Percentiles rank a stretch among this genome's conserved stretches.
phyloP scores from a whole-genome alignment of 2,888 invertebrate genomes.

The Chrysotoxum bicinctum region DNA sequence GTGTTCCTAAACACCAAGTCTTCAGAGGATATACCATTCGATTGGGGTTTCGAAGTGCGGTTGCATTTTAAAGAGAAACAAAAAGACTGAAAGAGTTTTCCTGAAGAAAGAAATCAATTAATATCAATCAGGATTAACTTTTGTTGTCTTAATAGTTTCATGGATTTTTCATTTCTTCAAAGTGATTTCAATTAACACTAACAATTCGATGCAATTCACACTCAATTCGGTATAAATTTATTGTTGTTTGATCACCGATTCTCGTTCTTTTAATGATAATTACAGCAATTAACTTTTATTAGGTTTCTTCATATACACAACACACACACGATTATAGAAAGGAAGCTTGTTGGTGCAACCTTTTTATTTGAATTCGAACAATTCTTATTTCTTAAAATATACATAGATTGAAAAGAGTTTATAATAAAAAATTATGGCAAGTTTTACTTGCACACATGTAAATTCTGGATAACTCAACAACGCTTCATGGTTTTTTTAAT shows the following conservation, averaged over 20 bases:
- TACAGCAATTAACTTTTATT: constrained; percentile 69
- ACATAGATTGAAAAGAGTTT: not conserved
- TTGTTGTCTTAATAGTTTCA: constrained; percentile 44
- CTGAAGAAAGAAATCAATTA: constrained; percentile 24
- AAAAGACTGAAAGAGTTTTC: constrained; percentile 25
- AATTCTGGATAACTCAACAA: too few species aligned
- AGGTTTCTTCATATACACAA: constrained; percentile 22
- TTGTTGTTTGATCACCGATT: constrained; percentile 70
- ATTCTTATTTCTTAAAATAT: not conserved
- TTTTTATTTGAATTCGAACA: constrained; percentile 1
- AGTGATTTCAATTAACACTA: constrained; percentile 65
- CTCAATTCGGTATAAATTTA: constrained; percentile 67
- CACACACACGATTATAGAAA: not conserved
- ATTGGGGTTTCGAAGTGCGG: constrained; percentile 2
- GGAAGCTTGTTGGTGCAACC: constrained; percentile 8
- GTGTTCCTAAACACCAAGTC: constrained; percentile 57
- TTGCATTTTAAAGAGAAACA: constrained; percentile 21
- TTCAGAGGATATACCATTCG: not conserved
- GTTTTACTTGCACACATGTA: not conserved
- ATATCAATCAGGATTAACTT: constrained; percentile 45
- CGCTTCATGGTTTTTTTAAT: too few species aligned
- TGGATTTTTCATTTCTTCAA: constrained; percentile 55
- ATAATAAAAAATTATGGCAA: not conserved
- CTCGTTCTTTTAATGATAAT: constrained; percentile 59
- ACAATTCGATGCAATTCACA: constrained; percentile 67